Percentiles rank a stretch among this genome's conserved stretches.
phyloP scores from a whole-genome alignment of 2,888 invertebrate species.

The Hedya salicella region DNA sequence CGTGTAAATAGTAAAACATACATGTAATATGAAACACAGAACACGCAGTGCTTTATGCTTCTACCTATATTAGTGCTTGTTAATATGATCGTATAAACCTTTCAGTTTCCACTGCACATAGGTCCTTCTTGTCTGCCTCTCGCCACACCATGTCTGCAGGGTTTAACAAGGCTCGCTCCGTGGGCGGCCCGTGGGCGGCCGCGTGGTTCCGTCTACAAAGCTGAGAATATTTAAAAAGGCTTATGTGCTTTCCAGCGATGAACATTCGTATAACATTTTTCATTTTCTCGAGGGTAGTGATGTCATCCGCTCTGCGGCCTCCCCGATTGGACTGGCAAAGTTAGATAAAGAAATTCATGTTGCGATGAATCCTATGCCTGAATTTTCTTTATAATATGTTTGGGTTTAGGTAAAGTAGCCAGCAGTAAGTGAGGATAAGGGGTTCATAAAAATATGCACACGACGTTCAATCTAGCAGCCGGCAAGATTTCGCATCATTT shows the following conservation, averaged over 20 bases:
- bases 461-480: too few species aligned
- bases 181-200: slow-evolving; percentile 75
- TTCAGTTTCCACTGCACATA: neutral
- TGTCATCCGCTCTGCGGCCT: slow-evolving; percentile 69
- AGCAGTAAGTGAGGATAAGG: too few species aligned
- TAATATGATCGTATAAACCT: neutral
- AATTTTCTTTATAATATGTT: neutral
- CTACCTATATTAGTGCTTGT: neutral
- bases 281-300: slow-evolving; percentile 53
- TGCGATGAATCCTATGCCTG: neutral
- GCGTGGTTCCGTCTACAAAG: slow-evolving; percentile 69
- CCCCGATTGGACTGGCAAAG: slow-evolving; percentile 25
- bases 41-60: neutral
- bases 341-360: slow-evolving; percentile 20
- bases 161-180: slow-evolving; percentile 74
- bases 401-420: neutral
- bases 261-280: slow-evolving; percentile 6
- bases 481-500: too few species aligned
- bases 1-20: neutral
- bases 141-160: slow-evolving; percentile 50
- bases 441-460: too few species aligned
- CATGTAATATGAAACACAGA: neutral
- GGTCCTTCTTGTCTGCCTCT: neutral
- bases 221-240: slow-evolving; percentile 21
- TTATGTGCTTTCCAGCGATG: neutral